Base-by-base conservation (phyloP, 2,113 vertebrate species). In the Gallinago undulata region DNA sequence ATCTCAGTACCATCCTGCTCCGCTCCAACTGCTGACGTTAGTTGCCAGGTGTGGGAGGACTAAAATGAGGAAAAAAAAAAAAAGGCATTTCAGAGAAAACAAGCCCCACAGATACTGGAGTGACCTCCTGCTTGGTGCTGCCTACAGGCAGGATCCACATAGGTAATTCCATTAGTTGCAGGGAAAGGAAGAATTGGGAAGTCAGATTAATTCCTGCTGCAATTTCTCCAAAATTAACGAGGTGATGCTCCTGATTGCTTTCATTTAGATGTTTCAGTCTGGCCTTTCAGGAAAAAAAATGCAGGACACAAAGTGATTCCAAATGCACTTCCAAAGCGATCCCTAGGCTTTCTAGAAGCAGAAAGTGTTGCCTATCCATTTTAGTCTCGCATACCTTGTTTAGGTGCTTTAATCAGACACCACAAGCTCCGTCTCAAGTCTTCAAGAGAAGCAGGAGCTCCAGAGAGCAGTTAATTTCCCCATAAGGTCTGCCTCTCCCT, bases 211-310 rank as follows among this genome's bases (percentile, higher is more conserved):
- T 88, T 91, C 78, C 73, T 94, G 45, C n/a, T 83, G 70, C 67
- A 91, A 47, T 94, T 89, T 76, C 51, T 84, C 75, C 86, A 50
- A 68, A 96, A 41, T 85, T 92, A 95, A 70, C 2, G 5, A 91
- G 81, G 63, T 94, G 91, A 91, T 81, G 74, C 33, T 73, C 50
- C 56, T 75, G 81, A 89, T 95, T 77, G 80, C 47, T 70, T 89
- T 90, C 72, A 89, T 83, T 84, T 67, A 80, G 80, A 81, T 93
- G 96, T 95, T 84, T 89, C 1, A 33, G 39, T 84, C 41, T 60
- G 33, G 75, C 23, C 47, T 83, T 95, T 90, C 48, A 74, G 31
- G 31, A 47, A 47, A n/a, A 84, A 81, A 93, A 77, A 41, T 43
- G 39, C 43, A 59, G 24, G 27, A 45, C 16, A 45, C 43, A 45